phyloP scores from a whole-genome alignment of 2,888 invertebrate genomes.

The Biston betularia region DNA sequence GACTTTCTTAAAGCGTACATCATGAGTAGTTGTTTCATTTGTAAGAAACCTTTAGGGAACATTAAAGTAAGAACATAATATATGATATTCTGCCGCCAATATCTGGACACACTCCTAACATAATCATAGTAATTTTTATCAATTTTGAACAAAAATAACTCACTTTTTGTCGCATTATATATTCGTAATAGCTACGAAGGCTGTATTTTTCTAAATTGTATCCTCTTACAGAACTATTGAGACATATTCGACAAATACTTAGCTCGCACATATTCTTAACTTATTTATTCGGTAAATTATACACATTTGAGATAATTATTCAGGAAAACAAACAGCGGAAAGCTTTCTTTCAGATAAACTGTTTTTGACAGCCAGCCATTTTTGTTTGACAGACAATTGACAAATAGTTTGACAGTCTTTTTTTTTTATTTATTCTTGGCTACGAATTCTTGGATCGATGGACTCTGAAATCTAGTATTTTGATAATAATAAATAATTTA shows the following conservation, averaged over 20 bases:
- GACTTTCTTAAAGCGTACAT: too few species aligned
- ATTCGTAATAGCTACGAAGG: slow-evolving; percentile 60
- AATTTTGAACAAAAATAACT: slow-evolving; percentile 41
- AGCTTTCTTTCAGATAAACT: background rate
- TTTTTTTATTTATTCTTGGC: background rate
- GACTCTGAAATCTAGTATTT: too few species aligned
- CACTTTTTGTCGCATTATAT: slow-evolving; percentile 60
- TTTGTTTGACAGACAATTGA: background rate
- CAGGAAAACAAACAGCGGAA: slow-evolving; percentile 7
- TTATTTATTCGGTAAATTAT: background rate
- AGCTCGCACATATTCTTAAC: slow-evolving; percentile 52
- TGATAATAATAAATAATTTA: too few species aligned
- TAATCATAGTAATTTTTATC: background rate
- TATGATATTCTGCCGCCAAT: background rate
- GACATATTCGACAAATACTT: slow-evolving; percentile 63
- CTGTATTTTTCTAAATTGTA: slow-evolving; percentile 55
- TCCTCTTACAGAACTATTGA: slow-evolving; percentile 58
- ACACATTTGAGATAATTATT: background rate
- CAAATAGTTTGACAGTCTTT: background rate
- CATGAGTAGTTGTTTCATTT: too few species aligned
- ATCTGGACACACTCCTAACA: background rate
- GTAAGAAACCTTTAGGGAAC: too few species aligned
- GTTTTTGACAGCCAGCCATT: slow-evolving; percentile 9
- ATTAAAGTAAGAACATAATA: too few species aligned
- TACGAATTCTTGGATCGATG: too few species aligned